These are phyloP conservation scores for Neodontobutis hainanensis DNA, from an alignment of 2,113 vertebrate species.

Conservation along the genomic window DNA sequence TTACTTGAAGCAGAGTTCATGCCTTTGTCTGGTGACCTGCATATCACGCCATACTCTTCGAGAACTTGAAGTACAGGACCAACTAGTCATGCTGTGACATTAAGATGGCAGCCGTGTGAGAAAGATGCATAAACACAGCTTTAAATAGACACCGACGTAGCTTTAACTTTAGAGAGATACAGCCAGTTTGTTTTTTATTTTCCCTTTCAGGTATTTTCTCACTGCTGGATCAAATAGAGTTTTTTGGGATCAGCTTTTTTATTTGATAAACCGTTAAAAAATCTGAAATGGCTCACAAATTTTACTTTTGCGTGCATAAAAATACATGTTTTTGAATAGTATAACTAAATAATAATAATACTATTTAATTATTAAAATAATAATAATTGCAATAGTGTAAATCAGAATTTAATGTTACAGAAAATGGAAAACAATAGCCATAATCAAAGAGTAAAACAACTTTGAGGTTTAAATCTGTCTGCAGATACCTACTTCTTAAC, in stretches of 20 bases:
- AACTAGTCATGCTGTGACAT: constrained; percentile 6
- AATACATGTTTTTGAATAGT: too few species aligned
- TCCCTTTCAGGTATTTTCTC: neutral
- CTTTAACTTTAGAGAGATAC: neutral
- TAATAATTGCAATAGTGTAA: too few species aligned
- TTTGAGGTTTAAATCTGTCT: too few species aligned
- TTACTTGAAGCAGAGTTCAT: neutral
- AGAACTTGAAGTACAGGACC: constrained; percentile 57
- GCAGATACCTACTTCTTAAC: too few species aligned
- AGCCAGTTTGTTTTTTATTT: neutral
- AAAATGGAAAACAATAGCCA: too few species aligned
- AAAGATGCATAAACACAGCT: neutral
- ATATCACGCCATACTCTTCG: neutral
- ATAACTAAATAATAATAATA: too few species aligned
- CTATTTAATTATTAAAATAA: too few species aligned
- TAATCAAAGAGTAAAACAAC: too few species aligned
- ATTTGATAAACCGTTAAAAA: neutral
- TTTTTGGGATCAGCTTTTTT: neutral
- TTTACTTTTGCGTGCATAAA: too few species aligned
- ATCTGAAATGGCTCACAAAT: neutral
- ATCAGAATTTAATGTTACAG: too few species aligned
- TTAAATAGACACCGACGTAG: neutral
- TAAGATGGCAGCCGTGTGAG: neutral
- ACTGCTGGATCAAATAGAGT: neutral
- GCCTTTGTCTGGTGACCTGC: constrained; percentile 6